Evolutionary conservation across 1,140 invertebrate species (phyloP).

Genomic region (Artemia franciscana): DNA sequence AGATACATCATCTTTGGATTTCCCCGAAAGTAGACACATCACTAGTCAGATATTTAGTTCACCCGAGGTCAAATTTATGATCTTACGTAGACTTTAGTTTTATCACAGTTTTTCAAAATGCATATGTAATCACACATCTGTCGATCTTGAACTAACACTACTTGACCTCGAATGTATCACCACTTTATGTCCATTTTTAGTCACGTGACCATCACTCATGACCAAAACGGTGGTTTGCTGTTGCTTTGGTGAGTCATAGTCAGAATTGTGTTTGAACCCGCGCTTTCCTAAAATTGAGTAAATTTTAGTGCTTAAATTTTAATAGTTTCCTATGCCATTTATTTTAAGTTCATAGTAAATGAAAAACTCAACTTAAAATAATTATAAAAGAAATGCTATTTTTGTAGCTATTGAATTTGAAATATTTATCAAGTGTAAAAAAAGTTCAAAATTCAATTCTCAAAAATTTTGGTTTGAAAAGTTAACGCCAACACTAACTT

Average conservation of each 20-base stretch:
- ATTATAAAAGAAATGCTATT: too few species aligned
- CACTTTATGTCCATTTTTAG: constrained; percentile 63
- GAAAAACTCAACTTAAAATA: too few species aligned
- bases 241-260: constrained; percentile 15
- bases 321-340: too few species aligned
- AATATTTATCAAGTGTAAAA: too few species aligned
- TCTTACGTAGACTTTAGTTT: constrained; percentile 7
- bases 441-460: too few species aligned
- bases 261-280: constrained; percentile 19
- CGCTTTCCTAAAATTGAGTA: constrained; percentile 11
- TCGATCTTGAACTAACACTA: constrained; percentile 47
- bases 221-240: constrained; percentile 53
- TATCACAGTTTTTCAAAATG: constrained; percentile 8
- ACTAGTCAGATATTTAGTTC: constrained; percentile 8
- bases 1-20: constrained; percentile 8
- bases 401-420: too few species aligned
- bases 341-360: too few species aligned
- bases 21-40: constrained; percentile 5
- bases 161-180: constrained; percentile 56
- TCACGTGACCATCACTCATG: constrained; percentile 50
- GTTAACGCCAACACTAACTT: too few species aligned
- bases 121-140: constrained; percentile 46
- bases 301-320: too few species aligned
- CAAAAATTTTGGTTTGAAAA: too few species aligned
- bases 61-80: constrained; percentile 6